These are phyloP conservation scores for Myotis daubentonii DNA, from an alignment of 2,797 vertebrate species.

Conservation along the genomic window DNA sequence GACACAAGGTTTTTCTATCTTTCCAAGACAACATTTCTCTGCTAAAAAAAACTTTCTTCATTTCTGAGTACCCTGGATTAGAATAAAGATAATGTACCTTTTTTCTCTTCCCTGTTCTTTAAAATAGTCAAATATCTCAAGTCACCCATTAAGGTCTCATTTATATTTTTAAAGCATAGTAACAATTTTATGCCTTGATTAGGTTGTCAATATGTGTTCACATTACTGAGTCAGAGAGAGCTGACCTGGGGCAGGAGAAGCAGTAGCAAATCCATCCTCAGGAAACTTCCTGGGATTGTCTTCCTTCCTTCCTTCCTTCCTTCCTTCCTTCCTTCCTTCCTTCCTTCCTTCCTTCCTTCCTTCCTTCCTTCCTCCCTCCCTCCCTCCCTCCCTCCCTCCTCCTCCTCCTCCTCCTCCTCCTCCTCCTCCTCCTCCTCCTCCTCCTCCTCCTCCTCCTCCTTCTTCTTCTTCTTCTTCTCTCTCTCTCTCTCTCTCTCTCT, in stretches of 20 bases:
- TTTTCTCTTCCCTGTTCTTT: not conserved
- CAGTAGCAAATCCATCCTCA: not conserved
- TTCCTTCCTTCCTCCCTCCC: too few species aligned
- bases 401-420: not conserved
- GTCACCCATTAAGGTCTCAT: not conserved
- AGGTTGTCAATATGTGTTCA: not conserved
- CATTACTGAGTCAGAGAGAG: not conserved
- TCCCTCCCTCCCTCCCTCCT: accelerated
- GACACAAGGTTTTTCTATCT: not conserved
- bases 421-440: accelerated
- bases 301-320: not conserved
- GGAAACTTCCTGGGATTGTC: not conserved
- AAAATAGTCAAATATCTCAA: not conserved
- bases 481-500: accelerated
- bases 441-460: not conserved
- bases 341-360: not conserved
- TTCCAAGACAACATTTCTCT: constrained; percentile 6
- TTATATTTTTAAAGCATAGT: constrained; percentile 40
- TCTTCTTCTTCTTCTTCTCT: too few species aligned
- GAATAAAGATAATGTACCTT: not conserved
- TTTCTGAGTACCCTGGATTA: constrained; percentile 23
- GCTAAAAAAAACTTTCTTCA: not conserved
- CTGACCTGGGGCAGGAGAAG: not conserved
- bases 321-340: not conserved
- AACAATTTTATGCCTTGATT: not conserved